phyloP scores from a whole-genome alignment of 2,888 invertebrate species.

The Parnassius orleans region DNA sequence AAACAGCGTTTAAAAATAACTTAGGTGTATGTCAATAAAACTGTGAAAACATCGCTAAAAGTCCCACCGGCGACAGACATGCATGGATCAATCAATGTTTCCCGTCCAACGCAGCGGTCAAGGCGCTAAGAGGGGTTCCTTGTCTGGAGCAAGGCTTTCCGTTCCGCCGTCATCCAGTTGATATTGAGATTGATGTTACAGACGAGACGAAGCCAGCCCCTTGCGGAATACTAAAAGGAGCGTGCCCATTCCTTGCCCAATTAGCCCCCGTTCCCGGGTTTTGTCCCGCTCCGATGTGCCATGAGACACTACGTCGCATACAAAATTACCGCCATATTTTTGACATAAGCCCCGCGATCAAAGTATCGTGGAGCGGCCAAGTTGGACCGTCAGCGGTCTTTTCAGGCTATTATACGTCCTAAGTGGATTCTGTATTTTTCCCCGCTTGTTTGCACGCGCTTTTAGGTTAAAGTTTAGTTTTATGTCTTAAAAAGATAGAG shows the following conservation, averaged over 20 bases:
- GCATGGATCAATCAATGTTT: slow-evolving; percentile 64
- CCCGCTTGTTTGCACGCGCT: slow-evolving; percentile 18
- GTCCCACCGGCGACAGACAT: slow-evolving; percentile 2
- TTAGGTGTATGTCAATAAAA: no score
- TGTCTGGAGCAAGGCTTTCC: slow-evolving; percentile 67
- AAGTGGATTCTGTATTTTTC: slow-evolving; percentile 26
- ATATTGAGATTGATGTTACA: slow-evolving; percentile 78
- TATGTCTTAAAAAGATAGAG: background rate
- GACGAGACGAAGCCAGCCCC: slow-evolving; percentile 54
- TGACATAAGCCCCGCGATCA: slow-evolving; percentile 64
- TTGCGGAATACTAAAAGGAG: slow-evolving; percentile 72
- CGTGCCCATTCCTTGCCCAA: slow-evolving; percentile 71
- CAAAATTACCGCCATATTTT: slow-evolving; percentile 72
- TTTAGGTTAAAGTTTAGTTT: slow-evolving; percentile 4
- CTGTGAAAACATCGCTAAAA: no score
- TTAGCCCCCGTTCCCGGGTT: slow-evolving; percentile 67
- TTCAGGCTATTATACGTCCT: slow-evolving; percentile 17
- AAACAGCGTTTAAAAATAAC: background rate
- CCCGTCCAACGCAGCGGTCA: slow-evolving; percentile 49
- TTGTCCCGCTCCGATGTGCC: slow-evolving; percentile 54
- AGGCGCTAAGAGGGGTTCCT: slow-evolving; percentile 72
- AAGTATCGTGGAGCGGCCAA: slow-evolving; percentile 49
- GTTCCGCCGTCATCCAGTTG: slow-evolving; percentile 68
- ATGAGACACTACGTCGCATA: slow-evolving; percentile 64
- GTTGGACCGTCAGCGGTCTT: slow-evolving; percentile 32